A percentile compares a stretch with the other conserved stretches of the same genome.
These are phyloP conservation scores for Prionailurus bengalensis DNA, from an alignment of 2,113 vertebrate species.

Conservation along the genomic window DNA sequence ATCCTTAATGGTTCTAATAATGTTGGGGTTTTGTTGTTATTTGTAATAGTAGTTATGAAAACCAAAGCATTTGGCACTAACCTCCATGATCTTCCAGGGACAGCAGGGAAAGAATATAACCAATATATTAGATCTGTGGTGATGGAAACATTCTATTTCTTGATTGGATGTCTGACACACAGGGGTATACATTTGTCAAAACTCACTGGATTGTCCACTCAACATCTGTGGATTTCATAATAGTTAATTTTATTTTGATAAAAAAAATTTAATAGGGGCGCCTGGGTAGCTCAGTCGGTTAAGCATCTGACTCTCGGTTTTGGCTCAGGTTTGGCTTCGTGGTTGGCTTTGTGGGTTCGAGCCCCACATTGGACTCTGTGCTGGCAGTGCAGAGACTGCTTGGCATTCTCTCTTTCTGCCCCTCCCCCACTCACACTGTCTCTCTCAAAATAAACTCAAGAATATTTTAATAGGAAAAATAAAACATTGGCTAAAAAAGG, in stretches of 20 bases:
- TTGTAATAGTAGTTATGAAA: neutral
- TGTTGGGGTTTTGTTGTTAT: neutral
- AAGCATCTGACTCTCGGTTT: no score
- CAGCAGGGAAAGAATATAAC: neutral
- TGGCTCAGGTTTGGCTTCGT: no score
- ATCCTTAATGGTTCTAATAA: neutral
- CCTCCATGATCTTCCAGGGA: neutral
- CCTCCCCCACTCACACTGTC: no score
- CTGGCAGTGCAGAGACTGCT: no score
- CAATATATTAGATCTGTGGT: neutral
- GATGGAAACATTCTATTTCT: constrained; percentile 14
- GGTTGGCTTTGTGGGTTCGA: no score
- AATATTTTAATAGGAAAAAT: neutral
- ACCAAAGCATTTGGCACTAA: neutral
- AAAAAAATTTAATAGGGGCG: neutral
- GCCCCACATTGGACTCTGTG: no score
- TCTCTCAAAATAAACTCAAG: neutral
- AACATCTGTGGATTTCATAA: constrained; percentile 45
- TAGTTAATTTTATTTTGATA: constrained; percentile 25
- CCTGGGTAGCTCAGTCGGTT: no score
- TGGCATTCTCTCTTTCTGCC: no score
- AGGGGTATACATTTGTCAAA: neutral
- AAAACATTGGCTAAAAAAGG: neutral
- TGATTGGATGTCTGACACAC: neutral
- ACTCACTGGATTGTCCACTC: neutral